Evolutionary conservation across 2,113 vertebrate species (phyloP).

Genomic region (Taxidea taxus): DNA sequence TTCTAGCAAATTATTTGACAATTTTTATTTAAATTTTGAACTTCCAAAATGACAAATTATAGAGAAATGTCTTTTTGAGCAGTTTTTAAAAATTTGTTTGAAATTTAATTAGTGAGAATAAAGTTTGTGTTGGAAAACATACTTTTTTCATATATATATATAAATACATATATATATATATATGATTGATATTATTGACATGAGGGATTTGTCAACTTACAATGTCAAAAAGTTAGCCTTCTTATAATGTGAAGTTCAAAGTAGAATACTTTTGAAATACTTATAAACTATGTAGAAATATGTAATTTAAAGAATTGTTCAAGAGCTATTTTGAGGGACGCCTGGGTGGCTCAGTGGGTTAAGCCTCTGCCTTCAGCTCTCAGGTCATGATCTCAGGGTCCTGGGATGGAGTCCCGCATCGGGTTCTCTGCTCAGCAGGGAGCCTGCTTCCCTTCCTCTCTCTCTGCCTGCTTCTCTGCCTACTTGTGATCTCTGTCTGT

Average conservation of each 20-base stretch:
- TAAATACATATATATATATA: neutral
- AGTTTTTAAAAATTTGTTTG: neutral
- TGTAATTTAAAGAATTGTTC: neutral
- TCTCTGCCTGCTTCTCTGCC: too few species aligned
- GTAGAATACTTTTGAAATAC: neutral
- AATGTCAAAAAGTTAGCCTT: neutral
- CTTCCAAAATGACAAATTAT: neutral
- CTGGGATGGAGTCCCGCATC: too few species aligned
- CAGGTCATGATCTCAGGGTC: too few species aligned
- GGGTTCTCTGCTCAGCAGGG: too few species aligned
- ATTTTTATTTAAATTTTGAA: neutral
- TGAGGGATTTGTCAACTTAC: neutral
- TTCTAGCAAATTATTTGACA: neutral
- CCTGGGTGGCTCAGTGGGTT: too few species aligned
- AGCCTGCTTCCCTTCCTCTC: too few species aligned
- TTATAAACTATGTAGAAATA: neutral
- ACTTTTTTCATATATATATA: neutral
- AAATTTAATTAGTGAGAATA: neutral
- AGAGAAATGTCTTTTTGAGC: neutral
- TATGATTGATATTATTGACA: neutral
- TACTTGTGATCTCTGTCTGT: too few species aligned
- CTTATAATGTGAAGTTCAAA: neutral
- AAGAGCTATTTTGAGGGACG: neutral
- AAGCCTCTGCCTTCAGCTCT: too few species aligned
- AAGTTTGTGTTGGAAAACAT: neutral